Base-by-base conservation (phyloP, 2,888 invertebrate species). In the Cosmopolites sordidus region DNA sequence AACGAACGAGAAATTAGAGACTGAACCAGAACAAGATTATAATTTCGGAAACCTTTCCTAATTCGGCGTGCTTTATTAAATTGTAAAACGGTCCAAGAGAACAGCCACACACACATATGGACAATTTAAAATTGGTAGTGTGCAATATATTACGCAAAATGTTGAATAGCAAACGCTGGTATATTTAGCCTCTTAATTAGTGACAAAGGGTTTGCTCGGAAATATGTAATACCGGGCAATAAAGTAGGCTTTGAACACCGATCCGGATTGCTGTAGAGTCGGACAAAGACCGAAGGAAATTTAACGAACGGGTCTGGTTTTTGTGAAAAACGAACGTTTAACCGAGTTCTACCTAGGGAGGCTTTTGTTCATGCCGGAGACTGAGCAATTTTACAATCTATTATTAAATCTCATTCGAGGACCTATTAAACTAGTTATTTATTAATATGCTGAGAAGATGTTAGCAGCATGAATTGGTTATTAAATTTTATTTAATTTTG, bases 161-260 rank as follows among this genome's bases (percentile, higher is more conserved):
- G 43, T 37, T 48, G 48, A 51, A 55, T 55, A 51, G 55, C 43
- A 42, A 44, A 44, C 45, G 43, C 47, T 15, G 43, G 47, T 53
- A 57, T 57, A 57, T 54, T 57, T 54, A 54, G 57, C 47, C 50
- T 45, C 48, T 54, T 57, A 57, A 54, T 57, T 57, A 57, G 57
- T 54, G 51, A 57, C 57, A 57, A 57, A 57, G 54, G 54, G 50
- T 50, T 53, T 56, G 50, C 53, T 51, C 48, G 30, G 49, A 49
- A 54, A 48, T 54, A 53, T 53, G 46, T 54, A 47, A 47, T 45
- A 51, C 46, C 37, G 29, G 30, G 48, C 44, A 48, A 43, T 43
- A 53, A 50, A 50, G 39, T 37, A 40, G 45, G 41, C 42, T 51
- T 51, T 45, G 45, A 27, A n/a, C n/a, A n/a, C n/a, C n/a, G n/a